A percentile compares a stretch with the other conserved stretches of the same genome.
Evolutionary conservation across 2,113 vertebrate species (phyloP).

Genomic region (Fregetta grallaria): DNA sequence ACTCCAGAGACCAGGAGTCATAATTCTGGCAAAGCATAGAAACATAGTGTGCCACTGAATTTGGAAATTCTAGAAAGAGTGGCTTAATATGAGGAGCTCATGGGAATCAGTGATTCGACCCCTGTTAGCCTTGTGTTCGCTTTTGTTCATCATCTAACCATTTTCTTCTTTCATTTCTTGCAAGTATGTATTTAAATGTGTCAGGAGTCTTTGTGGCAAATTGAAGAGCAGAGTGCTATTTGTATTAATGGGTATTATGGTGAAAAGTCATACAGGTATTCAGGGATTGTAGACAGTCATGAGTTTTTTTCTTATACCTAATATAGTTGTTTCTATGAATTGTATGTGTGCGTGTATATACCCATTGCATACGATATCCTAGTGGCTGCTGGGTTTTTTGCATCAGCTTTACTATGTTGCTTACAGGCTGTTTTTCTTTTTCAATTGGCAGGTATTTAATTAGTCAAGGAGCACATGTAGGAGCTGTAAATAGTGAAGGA

Average conservation of each 20-base stretch:
- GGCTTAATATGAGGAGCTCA: not conserved
- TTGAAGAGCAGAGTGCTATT: not conserved
- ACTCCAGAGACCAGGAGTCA: not conserved
- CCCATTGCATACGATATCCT: not conserved
- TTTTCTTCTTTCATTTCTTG: not conserved
- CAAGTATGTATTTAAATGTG: not conserved
- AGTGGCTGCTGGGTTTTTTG: not conserved
- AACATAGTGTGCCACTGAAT: not conserved
- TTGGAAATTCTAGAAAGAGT: not conserved
- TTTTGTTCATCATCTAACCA: not conserved
- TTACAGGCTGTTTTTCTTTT: not conserved
- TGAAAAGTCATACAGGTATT: not conserved
- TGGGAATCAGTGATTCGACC: not conserved
- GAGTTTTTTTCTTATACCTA: not conserved
- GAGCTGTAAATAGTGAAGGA: conserved; percentile 98
- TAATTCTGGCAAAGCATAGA: not conserved
- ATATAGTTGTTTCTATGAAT: not conserved
- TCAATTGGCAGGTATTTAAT: conserved; percentile 89
- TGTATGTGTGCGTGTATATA: not conserved
- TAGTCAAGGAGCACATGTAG: conserved; percentile 91
- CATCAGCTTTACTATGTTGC: not conserved
- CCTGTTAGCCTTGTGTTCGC: not conserved
- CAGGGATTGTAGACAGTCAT: not conserved
- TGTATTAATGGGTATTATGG: not conserved
- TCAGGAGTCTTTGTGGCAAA: not conserved